Evolutionary conservation across 1,140 invertebrate genomes (phyloP).

Genomic region (Wiebesia pumilae): DNA sequence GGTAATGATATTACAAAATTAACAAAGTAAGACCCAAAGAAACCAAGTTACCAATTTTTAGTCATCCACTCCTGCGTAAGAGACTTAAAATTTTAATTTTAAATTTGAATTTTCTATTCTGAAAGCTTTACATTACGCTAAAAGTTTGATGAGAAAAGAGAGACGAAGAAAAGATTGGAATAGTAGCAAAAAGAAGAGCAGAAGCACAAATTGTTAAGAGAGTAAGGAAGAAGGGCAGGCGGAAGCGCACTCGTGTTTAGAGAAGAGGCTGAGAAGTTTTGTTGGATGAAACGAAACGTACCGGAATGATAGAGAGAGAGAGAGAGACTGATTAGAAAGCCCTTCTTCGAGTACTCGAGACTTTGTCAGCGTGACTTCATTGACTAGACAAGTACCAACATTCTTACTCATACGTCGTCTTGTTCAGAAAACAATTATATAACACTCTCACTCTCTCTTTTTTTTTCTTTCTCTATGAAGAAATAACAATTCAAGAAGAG

Average conservation of each 20-base stretch:
- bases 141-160: background rate
- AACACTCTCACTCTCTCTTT: background rate
- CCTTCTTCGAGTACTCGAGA: constrained; percentile 62
- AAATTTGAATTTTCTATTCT: constrained; percentile 24
- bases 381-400: constrained; percentile 63
- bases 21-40: background rate
- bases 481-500: constrained; percentile 25
- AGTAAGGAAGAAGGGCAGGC: constrained; percentile 58
- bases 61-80: background rate
- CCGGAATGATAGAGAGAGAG: constrained; percentile 62
- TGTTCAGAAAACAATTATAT: constrained; percentile 58
- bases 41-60: background rate
- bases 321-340: constrained; percentile 53
- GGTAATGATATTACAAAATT: constrained; percentile 3
- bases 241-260: constrained; percentile 69
- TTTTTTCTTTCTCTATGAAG: background rate
- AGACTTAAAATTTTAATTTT: constrained; percentile 37
- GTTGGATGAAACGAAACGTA: constrained; percentile 55
- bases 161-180: background rate
- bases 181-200: constrained; percentile 47
- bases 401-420: constrained; percentile 59
- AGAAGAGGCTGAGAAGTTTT: constrained; percentile 69
- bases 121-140: background rate
- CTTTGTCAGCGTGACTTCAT: constrained; percentile 72
- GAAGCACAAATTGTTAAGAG: constrained; percentile 38